These are phyloP conservation scores for Trinectes maculatus DNA, from an alignment of 2,113 vertebrate genomes.

Conservation along the genomic window DNA sequence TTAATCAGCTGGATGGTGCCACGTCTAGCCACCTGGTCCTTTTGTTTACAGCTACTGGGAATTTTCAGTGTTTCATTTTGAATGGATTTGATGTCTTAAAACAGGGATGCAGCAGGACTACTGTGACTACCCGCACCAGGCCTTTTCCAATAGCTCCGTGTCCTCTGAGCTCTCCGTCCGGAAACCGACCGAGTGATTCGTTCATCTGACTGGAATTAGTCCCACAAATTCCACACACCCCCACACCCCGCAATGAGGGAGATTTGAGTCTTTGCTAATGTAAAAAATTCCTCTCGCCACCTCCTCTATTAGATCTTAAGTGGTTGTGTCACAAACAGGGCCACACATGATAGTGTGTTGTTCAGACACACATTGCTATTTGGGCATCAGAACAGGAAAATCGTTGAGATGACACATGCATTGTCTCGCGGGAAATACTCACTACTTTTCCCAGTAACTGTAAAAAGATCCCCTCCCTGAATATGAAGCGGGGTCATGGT, in stretches of 20 bases:
- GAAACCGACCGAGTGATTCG: conserved; percentile 62
- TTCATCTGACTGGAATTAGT: conserved; percentile 67
- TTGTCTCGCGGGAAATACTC: conserved; percentile 69
- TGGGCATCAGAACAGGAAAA: conserved; percentile 74
- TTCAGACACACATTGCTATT: conserved; percentile 73
- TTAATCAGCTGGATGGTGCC: conserved; percentile 41
- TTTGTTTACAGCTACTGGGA: conserved; percentile 57
- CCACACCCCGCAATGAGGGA: conserved; percentile 10
- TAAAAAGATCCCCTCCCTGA: conserved; percentile 74
- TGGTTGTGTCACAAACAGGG: conserved; percentile 86
- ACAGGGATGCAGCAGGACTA: conserved; percentile 58
- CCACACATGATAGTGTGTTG: conserved; percentile 77
- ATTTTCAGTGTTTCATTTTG: conserved; percentile 68
- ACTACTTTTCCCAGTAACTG: conserved; percentile 77
- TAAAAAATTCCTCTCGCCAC: conserved; percentile 46
- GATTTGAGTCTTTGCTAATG: conserved; percentile 78
- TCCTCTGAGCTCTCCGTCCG: conserved; percentile 57
- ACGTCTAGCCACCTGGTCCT: conserved; percentile 56
- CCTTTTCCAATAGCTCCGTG: conserved; percentile 57
- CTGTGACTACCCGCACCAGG: conserved; percentile 51
- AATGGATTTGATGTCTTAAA: conserved; percentile 71
- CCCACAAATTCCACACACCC: conserved; percentile 35
- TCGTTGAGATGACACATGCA: conserved; percentile 75
- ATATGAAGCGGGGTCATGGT: conserved; percentile 81
- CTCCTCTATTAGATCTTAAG: conserved; percentile 87